Evolutionary conservation across 1,140 invertebrate genomes (phyloP).

Genomic region (Drosophila oshimai): DNA sequence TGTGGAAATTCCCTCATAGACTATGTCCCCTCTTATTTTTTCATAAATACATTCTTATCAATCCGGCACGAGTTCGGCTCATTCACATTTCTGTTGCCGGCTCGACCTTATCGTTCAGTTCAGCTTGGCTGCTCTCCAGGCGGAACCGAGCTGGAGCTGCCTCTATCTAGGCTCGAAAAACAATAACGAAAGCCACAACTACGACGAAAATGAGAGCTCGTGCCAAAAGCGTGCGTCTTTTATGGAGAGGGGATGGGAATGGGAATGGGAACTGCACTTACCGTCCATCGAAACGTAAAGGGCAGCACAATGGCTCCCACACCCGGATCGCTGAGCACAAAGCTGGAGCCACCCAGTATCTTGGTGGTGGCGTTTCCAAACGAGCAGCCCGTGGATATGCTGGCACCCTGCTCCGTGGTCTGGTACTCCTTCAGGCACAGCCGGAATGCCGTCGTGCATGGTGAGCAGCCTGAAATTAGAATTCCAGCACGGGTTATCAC

Average conservation of each 20-base stretch:
- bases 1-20: constrained; percentile 23
- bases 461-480: constrained; percentile 81
- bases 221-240: constrained; percentile 67
- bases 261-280: constrained; percentile 84
- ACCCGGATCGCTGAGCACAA: constrained; percentile 91
- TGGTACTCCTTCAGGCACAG: constrained; percentile 96
- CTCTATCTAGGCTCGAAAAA: constrained; percentile 15
- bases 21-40: background rate
- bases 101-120: constrained; percentile 33
- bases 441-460: constrained; percentile 92
- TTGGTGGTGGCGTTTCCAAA: constrained; percentile 94
- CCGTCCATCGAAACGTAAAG: constrained; percentile 95
- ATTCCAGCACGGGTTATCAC: constrained; percentile 24
- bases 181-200: constrained; percentile 3
- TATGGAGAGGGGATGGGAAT: background rate
- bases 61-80: constrained; percentile 30
- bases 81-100: constrained; percentile 43
- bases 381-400: constrained; percentile 89
- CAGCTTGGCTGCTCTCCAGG: constrained; percentile 21
- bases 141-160: constrained; percentile 21
- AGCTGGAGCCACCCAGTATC: constrained; percentile 93
- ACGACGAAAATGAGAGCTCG: constrained; percentile 31
- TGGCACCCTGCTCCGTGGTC: constrained; percentile 86
- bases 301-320: constrained; percentile 90
- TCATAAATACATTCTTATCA: constrained; percentile 19